phyloP scores from a whole-genome alignment of 2,113 vertebrate species.

The Epinephelus lanceolatus region DNA sequence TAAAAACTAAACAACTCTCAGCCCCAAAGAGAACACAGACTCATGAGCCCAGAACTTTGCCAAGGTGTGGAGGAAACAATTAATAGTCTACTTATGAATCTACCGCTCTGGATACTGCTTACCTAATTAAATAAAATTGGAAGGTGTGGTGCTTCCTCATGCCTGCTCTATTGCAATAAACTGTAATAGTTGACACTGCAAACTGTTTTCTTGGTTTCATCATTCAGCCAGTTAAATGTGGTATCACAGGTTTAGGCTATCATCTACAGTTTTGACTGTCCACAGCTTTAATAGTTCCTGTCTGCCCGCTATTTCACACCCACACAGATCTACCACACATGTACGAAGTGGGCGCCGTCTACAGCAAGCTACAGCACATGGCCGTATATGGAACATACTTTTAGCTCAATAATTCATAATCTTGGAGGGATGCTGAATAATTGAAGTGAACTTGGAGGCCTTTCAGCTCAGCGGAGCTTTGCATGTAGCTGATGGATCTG shows the following conservation, averaged over 20 bases:
- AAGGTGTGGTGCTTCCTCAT: constrained; percentile 13
- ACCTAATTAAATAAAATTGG: constrained; percentile 36
- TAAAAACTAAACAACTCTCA: constrained; percentile 72
- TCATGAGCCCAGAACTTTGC: constrained; percentile 64
- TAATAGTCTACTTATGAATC: constrained; percentile 60
- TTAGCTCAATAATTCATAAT: constrained; percentile 89
- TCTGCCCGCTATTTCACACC: constrained; percentile 56
- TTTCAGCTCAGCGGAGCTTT: constrained; percentile 86
- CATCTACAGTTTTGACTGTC: constrained; percentile 31
- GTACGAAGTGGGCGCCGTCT: constrained; percentile 72
- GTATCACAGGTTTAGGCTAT: constrained; percentile 35
- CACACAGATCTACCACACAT: constrained; percentile 69
- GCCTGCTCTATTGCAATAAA: constrained; percentile 1
- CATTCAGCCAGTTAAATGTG: constrained; percentile 27
- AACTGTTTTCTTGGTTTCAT: constrained; percentile 20
- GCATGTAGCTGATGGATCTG: constrained; percentile 87
- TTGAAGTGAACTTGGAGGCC: constrained; percentile 89
- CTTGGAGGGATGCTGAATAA: constrained; percentile 88
- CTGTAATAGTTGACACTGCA: constrained; percentile 15
- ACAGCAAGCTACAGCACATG: constrained; percentile 68
- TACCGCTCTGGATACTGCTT: constrained; percentile 32
- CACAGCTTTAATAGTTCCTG: constrained; percentile 55
- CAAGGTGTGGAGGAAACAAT: constrained; percentile 68
- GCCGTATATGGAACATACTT: constrained; percentile 87
- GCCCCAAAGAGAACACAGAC: constrained; percentile 62